phyloP scores from a whole-genome alignment of 53 echinoderm and acorn worm species.

The Hippasteria phrygiana region DNA sequence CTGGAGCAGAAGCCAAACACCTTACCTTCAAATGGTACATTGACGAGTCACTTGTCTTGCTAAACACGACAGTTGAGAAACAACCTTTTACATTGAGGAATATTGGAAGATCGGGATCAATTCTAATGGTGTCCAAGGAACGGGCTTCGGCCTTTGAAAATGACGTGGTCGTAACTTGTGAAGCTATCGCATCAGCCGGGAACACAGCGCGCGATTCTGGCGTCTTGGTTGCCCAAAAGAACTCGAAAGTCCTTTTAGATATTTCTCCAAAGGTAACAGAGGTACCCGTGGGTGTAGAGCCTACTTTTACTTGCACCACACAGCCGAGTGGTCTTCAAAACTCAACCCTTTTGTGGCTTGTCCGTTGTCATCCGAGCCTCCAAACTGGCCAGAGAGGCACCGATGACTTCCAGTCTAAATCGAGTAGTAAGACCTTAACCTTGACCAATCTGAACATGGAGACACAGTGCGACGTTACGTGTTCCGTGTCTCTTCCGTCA shows the following conservation, averaged over 20 bases:
- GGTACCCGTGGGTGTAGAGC: background rate
- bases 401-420: background rate
- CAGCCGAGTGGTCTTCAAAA: slow-evolving; percentile 10
- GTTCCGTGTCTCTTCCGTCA: slow-evolving; percentile 22
- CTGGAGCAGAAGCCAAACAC: slow-evolving; percentile 15
- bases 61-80: background rate
- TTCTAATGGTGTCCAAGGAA: slow-evolving; percentile 6
- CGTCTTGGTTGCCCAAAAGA: slow-evolving; percentile 5
- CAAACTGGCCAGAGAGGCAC: background rate
- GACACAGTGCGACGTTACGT: slow-evolving; percentile 38
- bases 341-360: slow-evolving; percentile 38
- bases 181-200: background rate
- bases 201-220: slow-evolving; percentile 13
- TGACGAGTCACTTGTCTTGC: background rate
- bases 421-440: slow-evolving; percentile 32
- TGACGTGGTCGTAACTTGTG: slow-evolving; percentile 22
- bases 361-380: background rate
- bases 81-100: background rate
- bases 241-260: slow-evolving; percentile 1
- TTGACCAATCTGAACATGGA: slow-evolving; percentile 13
- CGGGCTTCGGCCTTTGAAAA: slow-evolving; percentile 6
- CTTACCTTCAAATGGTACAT: slow-evolving; percentile 32
- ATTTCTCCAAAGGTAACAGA: slow-evolving; percentile 27
- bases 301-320: slow-evolving; percentile 18
- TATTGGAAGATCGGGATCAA: slow-evolving; percentile 20